Evolutionary conservation across 2,797 vertebrate genomes (phyloP), one percentile per base, ranked within the genome.

Genomic region (Glossophaga mutica): DNA sequence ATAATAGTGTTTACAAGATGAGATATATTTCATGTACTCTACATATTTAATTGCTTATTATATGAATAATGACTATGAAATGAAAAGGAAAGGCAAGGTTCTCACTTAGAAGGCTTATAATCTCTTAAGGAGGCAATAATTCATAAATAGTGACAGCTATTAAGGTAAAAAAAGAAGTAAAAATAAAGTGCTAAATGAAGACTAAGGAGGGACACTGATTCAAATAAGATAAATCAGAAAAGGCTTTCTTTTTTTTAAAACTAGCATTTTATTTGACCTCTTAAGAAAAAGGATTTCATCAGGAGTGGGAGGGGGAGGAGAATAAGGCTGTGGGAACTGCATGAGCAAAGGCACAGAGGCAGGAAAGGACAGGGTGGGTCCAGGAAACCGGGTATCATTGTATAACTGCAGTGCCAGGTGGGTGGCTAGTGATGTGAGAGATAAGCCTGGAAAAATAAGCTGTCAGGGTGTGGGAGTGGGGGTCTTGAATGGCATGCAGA

Each of bases 301-400:
- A 22, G 77, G 76, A 87, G 16, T 39, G 19, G 46, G 46, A 46
- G 62, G 29, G 50, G 76, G 65, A 68, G 91, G 62, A 77, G 42
- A 83, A 73, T 48, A 59, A 79, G 82, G 85, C 95, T 94, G 48
- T 93, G 90, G 96, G 97, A 97, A 95, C 82, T 83, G 82, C 78
- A 94, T 55, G 68, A 67, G 97, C 94, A 97, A 96, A 97, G 95
- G 94, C 94, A 96, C 83, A n/a, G 96, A 96, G 97, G 90, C 97
- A 95, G 97, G 97, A 97, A 97, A 85, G 88, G 70, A 24, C 85
- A 52, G 96, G 97, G 97, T 76, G 90, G 95, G 95, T 71, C 97
- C 97, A 97, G 97, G 97, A 97, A 97, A 94, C 68, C 32, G 9
- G 73, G 90, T 96, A 67, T 97, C 94, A 97, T 16, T 70, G 37